A percentile compares a stretch with the other conserved stretches of the same genome.
phyloP scores from a whole-genome alignment of 2,888 invertebrate genomes.

The Cerastis leucographa region DNA sequence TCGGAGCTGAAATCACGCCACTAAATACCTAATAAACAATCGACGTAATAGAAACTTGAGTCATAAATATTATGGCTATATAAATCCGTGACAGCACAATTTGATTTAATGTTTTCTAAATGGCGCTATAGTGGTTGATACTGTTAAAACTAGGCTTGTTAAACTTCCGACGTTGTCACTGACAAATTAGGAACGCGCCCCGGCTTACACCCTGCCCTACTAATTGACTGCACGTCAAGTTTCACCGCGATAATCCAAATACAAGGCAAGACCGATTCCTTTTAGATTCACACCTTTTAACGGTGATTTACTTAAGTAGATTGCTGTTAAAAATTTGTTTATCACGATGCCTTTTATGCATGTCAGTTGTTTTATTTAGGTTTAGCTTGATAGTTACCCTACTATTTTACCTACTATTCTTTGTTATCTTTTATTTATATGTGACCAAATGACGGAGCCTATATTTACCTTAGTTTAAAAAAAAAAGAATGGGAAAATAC shows the following conservation, averaged over 20 bases:
- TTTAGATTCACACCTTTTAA: constrained; percentile 67
- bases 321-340: constrained; percentile 44
- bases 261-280: constrained; percentile 78
- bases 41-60: constrained; percentile 61
- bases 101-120: constrained; percentile 74
- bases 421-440: neutral
- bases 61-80: constrained; percentile 66
- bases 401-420: neutral
- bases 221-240: constrained; percentile 90
- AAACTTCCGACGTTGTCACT: constrained; percentile 88
- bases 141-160: constrained; percentile 82
- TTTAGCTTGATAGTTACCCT: neutral
- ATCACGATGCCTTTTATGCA: constrained; percentile 26
- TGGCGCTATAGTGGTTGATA: constrained; percentile 73
- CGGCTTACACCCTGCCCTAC: constrained; percentile 74
- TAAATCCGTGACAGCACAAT: constrained; percentile 64
- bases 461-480: neutral
- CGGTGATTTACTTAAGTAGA: constrained; percentile 45
- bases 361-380: constrained; percentile 29
- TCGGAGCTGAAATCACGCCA: constrained; percentile 48
- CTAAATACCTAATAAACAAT: constrained; percentile 67
- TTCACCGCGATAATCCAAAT: constrained; percentile 85
- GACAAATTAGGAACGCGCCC: constrained; percentile 86
- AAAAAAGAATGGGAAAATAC: neutral
- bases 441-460: neutral